These are phyloP conservation scores for Esox lucius DNA, from an alignment of 2,797 vertebrate genomes.

Conservation along the genomic window DNA sequence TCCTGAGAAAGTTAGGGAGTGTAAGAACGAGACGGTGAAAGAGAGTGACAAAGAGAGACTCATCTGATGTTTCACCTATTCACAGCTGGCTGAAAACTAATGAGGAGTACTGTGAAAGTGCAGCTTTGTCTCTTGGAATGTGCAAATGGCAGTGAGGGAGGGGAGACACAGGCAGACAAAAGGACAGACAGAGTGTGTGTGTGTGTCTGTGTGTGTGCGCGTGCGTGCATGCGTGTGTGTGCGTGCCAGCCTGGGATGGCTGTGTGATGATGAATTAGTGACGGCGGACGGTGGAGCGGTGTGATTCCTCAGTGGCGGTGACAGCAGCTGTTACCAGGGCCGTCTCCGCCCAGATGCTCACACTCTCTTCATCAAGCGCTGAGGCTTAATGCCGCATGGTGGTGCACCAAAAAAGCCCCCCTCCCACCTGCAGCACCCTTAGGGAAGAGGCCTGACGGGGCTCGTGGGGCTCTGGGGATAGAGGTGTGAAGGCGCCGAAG, in stretches of 20 bases:
- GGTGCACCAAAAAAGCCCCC: conserved; percentile 1
- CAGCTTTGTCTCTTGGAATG: neutral
- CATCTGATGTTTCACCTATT: neutral
- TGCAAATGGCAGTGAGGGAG: neutral
- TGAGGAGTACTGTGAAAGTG: neutral
- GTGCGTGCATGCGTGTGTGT: neutral
- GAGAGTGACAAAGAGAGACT: conserved; percentile 20
- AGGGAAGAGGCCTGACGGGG: neutral
- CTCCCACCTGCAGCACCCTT: conserved; percentile 28
- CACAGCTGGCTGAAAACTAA: neutral
- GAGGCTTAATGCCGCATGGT: conserved; percentile 66
- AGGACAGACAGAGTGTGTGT: conserved; percentile 9
- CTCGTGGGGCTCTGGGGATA: neutral
- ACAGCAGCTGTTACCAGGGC: conserved; percentile 75
- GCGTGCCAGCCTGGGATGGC: neutral
- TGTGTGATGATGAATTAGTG: conserved; percentile 67
- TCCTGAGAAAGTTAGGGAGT: neutral
- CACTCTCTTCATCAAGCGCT: conserved; percentile 72
- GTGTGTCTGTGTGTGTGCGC: neutral
- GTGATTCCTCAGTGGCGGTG: conserved; percentile 72
- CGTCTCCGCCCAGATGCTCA: conserved; percentile 68
- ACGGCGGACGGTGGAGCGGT: conserved; percentile 67
- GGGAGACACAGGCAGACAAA: neutral
- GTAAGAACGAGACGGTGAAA: neutral
- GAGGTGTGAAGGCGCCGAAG: conserved; percentile 7